phyloP scores from a whole-genome alignment of 2,113 vertebrate species.

The Galbula dea region DNA sequence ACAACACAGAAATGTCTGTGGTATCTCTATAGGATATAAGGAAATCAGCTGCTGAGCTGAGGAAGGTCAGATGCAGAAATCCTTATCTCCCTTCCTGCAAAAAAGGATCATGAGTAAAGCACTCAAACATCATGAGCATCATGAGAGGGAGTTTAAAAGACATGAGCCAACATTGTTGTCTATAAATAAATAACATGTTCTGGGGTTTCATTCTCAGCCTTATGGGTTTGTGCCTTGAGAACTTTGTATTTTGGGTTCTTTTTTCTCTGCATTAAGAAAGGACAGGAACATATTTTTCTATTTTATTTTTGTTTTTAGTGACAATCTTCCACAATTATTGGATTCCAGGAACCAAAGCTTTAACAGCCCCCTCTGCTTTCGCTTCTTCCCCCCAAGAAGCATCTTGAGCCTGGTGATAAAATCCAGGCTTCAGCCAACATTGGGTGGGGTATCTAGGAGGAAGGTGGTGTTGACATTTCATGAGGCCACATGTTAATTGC shows the following conservation, averaged over 20 bases:
- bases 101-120: constrained; percentile 25
- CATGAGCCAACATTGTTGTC: background rate
- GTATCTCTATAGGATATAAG: background rate
- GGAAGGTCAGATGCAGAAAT: background rate
- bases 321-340: background rate
- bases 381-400: background rate
- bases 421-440: background rate
- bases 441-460: background rate
- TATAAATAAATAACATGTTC: constrained; percentile 23
- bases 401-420: constrained; percentile 2
- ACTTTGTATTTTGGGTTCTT: background rate
- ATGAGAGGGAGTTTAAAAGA: background rate
- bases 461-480: background rate
- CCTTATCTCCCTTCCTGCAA: constrained; percentile 29
- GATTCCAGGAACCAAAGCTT: background rate
- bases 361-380: background rate
- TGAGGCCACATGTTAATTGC: background rate
- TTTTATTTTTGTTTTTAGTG: background rate
- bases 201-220: background rate
- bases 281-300: background rate
- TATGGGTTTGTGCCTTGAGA: background rate
- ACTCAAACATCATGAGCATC: background rate
- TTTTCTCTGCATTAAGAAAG: background rate
- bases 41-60: background rate
- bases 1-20: background rate